Evolutionary conservation across 2,797 vertebrate species (phyloP).

Genomic region (Avahi laniger): DNA sequence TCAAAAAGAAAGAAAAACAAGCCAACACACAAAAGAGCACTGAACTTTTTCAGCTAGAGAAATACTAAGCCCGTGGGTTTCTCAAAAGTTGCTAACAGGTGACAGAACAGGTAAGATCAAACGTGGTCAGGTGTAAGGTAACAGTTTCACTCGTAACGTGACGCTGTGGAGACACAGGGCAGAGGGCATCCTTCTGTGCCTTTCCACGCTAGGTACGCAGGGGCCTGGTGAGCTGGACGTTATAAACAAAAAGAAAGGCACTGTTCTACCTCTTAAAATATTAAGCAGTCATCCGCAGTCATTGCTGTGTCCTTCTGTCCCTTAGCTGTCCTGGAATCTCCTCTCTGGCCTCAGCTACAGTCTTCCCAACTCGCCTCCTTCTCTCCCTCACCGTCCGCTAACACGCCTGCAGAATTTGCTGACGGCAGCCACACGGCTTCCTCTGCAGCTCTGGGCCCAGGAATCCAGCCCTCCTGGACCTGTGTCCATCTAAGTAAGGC

Average conservation of each 20-base stretch:
- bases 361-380: not conserved
- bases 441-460: not conserved
- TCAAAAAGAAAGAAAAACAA: not conserved
- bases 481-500: not conserved
- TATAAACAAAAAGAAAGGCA: not conserved
- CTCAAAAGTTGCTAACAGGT: not conserved
- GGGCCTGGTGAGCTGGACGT: not conserved
- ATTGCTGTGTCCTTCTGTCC: not conserved
- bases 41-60: not conserved
- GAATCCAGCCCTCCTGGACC: not conserved
- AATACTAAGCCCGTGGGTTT: not conserved
- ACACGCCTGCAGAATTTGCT: not conserved
- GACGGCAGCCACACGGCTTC: rapidly evolving
- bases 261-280: not conserved
- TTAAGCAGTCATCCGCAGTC: not conserved
- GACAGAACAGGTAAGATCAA: not conserved
- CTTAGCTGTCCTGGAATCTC: not conserved
- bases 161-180: not conserved
- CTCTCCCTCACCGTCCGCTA: not conserved
- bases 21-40: not conserved
- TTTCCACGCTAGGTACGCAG: rapidly evolving
- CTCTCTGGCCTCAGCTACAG: not conserved
- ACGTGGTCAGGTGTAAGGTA: not conserved
- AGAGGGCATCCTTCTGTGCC: not conserved
- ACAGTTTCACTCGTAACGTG: not conserved